Percentiles rank a stretch among this genome's conserved stretches.
Evolutionary conservation across 2,113 vertebrate genomes (phyloP).

Genomic region (Ageneiosus marmoratus): DNA sequence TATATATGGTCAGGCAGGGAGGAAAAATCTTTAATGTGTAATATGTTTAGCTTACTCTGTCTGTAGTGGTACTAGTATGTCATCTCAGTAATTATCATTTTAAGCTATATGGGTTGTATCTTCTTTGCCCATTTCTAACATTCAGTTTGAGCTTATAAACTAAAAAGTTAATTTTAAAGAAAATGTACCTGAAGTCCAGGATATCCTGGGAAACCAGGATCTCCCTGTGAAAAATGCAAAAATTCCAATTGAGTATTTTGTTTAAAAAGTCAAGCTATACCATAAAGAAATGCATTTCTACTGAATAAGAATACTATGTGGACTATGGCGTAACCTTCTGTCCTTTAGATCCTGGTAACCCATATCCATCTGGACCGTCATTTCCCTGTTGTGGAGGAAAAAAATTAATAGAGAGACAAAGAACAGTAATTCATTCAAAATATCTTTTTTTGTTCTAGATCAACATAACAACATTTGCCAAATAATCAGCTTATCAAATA

Average conservation of each 20-base stretch:
- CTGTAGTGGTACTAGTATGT: not conserved
- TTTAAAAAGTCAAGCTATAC: not conserved
- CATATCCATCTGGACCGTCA: conserved; percentile 71
- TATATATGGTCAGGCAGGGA: too few species aligned
- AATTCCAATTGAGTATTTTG: not conserved
- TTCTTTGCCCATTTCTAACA: not conserved
- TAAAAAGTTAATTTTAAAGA: not conserved
- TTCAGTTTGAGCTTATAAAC: not conserved
- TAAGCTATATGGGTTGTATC: not conserved
- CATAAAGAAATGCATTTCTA: not conserved
- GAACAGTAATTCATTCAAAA: not conserved
- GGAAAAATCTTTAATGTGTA: not conserved
- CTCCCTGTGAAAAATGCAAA: conserved; percentile 71
- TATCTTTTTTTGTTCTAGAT: not conserved
- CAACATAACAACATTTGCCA: not conserved
- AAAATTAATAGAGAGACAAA: not conserved
- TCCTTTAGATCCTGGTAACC: conserved; percentile 73
- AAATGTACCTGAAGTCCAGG: conserved; percentile 76
- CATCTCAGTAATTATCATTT: not conserved
- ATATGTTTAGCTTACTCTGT: not conserved
- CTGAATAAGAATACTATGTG: not conserved
- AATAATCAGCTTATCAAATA: not conserved
- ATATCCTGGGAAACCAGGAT: conserved; percentile 79
- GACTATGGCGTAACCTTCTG: not conserved
- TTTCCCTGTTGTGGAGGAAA: conserved; percentile 55